A percentile compares a stretch with the other conserved stretches of the same genome.
These are phyloP conservation scores for Cheilosia urbana DNA, from an alignment of 2,888 invertebrate species.

Conservation along the genomic window DNA sequence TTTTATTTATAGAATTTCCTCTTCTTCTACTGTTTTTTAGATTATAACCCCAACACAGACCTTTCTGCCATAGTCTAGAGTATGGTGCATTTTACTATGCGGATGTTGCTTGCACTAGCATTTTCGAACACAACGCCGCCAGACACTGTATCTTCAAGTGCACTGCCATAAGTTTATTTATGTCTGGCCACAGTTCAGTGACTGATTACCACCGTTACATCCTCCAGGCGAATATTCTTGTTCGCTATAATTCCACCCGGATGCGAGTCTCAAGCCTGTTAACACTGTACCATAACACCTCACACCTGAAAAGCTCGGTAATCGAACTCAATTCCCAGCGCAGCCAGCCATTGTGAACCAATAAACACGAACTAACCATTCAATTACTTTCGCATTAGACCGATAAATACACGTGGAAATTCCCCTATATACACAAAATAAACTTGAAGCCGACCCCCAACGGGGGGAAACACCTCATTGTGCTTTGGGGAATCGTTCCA, in stretches of 20 bases:
- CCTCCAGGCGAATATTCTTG: too few relatives aligned
- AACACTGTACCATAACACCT: not conserved
- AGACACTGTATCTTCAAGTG: too few relatives aligned
- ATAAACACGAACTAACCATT: conserved; percentile 56
- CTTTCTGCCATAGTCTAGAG: too few relatives aligned
- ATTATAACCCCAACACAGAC: too few relatives aligned
- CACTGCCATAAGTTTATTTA: too few relatives aligned
- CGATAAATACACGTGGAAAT: conserved; percentile 24
- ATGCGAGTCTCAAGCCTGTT: not conserved
- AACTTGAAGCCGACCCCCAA: conserved; percentile 3
- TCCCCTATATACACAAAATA: conserved; percentile 11
- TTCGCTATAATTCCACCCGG: not conserved
- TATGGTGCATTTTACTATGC: too few relatives aligned
- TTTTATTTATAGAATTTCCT: too few relatives aligned
- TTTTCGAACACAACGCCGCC: too few relatives aligned
- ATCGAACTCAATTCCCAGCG: conserved; percentile 14
- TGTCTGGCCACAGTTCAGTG: too few relatives aligned
- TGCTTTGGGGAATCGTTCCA: conserved; percentile 24
- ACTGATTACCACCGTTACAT: too few relatives aligned
- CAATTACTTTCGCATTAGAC: conserved; percentile 54
- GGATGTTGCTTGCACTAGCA: too few relatives aligned
- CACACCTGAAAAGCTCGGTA: not conserved
- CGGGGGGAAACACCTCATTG: conserved; percentile 34
- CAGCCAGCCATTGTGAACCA: conserved; percentile 20
- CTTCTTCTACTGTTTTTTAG: too few relatives aligned